Evolutionary conservation across 2,113 vertebrate genomes (phyloP).

Genomic region (Phodopus roborovskii): DNA sequence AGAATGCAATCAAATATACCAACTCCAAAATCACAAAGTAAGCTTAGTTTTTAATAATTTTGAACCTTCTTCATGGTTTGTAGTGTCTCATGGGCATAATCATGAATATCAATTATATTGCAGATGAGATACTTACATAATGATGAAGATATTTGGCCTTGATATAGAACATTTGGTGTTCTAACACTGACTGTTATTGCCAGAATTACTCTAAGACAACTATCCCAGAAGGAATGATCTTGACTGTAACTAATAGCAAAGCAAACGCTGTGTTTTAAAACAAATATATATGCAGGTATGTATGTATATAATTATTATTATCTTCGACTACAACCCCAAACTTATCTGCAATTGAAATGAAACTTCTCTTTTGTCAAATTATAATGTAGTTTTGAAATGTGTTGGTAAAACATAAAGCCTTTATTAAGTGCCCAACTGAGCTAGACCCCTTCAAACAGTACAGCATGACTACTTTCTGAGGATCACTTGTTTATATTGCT

Average conservation of each 20-base stretch:
- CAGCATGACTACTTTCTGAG: neutral
- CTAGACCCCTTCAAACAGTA: neutral
- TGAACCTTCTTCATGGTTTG: conserved; percentile 17
- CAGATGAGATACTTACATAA: conserved; percentile 37
- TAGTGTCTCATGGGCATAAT: conserved; percentile 47
- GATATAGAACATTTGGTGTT: neutral
- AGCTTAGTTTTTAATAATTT: conserved; percentile 69
- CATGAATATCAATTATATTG: conserved; percentile 14
- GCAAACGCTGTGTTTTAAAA: conserved; percentile 50
- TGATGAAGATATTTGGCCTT: conserved; percentile 39
- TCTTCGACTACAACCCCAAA: conserved; percentile 19
- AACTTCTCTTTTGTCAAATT: conserved; percentile 35
- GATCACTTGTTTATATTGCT: neutral
- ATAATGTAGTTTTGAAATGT: conserved; percentile 9
- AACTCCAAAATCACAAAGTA: conserved; percentile 41
- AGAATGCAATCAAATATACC: conserved; percentile 54
- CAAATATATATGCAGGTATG: neutral
- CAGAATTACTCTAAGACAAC: conserved; percentile 56
- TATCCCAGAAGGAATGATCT: conserved; percentile 11
- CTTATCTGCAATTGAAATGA: neutral
- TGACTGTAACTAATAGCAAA: conserved; percentile 9
- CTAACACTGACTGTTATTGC: conserved; percentile 52
- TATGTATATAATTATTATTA: neutral
- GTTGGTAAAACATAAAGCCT: neutral
- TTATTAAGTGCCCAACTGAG: conserved; percentile 1